Percentiles rank a stretch among this genome's conserved stretches.
Conservation (phyloP, 1,140 invertebrate species). For the Hylaeus anthracinus region DNA sequence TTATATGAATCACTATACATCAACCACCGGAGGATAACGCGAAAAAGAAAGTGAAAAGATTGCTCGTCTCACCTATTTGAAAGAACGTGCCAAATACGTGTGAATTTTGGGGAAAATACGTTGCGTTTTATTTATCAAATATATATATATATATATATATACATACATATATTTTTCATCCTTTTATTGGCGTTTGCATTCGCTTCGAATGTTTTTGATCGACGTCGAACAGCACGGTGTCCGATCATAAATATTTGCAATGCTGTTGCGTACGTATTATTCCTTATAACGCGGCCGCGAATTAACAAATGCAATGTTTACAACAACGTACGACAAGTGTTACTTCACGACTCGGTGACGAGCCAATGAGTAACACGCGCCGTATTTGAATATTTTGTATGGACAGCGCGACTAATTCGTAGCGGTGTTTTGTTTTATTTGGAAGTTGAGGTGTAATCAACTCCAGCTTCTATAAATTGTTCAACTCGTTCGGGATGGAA, state of each 20-base stretch:
- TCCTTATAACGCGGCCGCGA: conserved; percentile 24
- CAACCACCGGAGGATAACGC: background rate
- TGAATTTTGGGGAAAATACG: background rate
- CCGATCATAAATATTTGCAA: conserved; percentile 15
- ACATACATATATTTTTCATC: too few relatives aligned
- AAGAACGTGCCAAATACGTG: conserved; percentile 59
- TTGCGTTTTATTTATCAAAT: background rate
- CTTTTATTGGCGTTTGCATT: background rate
- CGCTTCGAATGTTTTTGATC: background rate
- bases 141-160: background rate
- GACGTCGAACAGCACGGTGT: background rate
- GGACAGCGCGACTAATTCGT: background rate
- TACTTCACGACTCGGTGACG: conserved; percentile 18
- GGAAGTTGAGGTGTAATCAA: background rate
- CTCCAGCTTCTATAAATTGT: conserved; percentile 1
- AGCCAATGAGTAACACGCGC: conserved; percentile 23
- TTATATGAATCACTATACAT: conserved; percentile 22
- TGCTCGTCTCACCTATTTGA: conserved; percentile 20
- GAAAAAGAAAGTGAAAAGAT: conserved; percentile 5
- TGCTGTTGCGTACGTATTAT: conserved; percentile 7
- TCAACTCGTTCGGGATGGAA: conserved; percentile 19
- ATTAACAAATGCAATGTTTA: conserved; percentile 33
- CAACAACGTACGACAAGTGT: conserved; percentile 28
- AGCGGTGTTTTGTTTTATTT: conserved; percentile 16
- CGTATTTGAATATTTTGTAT: conserved; percentile 23